A percentile compares a stretch with the other conserved stretches of the same genome.
Evolutionary conservation across 2,113 vertebrate genomes (phyloP).

Genomic region (Pelusios castaneus): DNA sequence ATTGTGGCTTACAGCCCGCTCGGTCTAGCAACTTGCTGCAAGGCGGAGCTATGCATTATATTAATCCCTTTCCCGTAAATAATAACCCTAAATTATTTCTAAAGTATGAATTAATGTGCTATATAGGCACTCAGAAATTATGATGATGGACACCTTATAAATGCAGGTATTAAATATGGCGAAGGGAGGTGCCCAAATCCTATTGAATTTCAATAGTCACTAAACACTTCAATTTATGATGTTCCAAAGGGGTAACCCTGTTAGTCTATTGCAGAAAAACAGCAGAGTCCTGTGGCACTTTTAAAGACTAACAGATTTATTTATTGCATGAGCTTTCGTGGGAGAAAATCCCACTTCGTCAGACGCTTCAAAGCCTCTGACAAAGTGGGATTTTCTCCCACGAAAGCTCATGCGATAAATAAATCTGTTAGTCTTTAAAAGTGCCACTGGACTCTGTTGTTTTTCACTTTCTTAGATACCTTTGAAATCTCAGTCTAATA

Average conservation of each 20-base stretch:
- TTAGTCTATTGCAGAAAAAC: no score
- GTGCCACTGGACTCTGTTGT: no score
- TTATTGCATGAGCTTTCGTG: no score
- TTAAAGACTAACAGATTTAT: no score
- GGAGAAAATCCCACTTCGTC: no score
- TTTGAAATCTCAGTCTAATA: accelerated
- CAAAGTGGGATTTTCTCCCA: no score
- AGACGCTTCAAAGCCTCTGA: no score
- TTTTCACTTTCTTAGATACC: neutral
- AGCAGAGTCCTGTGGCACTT: no score
- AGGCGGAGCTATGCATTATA: neutral
- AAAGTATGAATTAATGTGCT: accelerated
- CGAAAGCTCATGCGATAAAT: no score
- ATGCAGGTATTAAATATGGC: neutral
- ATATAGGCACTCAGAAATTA: accelerated
- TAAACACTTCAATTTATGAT: no score
- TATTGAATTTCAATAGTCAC: neutral
- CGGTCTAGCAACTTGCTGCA: accelerated
- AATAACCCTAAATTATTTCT: accelerated
- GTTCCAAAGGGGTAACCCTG: no score
- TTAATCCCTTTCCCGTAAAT: neutral
- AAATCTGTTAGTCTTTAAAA: no score
- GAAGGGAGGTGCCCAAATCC: neutral
- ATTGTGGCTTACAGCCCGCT: neutral
- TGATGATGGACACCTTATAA: accelerated